A percentile compares a stretch with the other conserved stretches of the same genome.
Conservation (phyloP, 2,888 invertebrate genomes). For the Catotricha subobsoleta region DNA sequence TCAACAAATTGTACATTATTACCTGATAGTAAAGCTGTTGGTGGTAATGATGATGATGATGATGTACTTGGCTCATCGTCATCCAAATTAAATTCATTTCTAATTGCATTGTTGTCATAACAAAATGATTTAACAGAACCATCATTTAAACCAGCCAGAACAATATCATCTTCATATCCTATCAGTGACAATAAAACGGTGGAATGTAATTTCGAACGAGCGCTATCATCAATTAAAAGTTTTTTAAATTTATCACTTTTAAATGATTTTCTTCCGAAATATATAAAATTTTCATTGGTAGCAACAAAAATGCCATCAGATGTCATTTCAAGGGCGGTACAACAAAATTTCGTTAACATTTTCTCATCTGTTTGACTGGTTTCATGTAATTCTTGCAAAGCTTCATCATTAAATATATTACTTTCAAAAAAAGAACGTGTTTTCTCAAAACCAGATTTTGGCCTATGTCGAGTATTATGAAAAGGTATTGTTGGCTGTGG, state of each 20-base stretch:
- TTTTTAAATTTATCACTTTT: conserved; percentile 21
- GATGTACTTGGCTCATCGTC: background rate
- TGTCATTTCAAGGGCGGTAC: conserved; percentile 22
- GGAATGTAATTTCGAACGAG: background rate
- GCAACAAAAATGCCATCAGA: conserved; percentile 19
- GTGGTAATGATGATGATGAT: background rate
- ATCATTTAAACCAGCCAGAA: background rate
- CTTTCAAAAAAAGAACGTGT: conserved; percentile 26
- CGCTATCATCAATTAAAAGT: conserved; percentile 21
- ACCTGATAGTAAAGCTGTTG: background rate
- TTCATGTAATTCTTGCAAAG: conserved; percentile 23
- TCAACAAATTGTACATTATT: background rate
- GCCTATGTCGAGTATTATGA: background rate
- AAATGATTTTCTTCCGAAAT: conserved; percentile 22
- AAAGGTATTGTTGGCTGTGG: background rate
- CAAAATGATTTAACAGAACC: background rate
- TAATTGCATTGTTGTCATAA: background rate
- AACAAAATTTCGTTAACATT: conserved; percentile 15
- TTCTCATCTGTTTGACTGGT: conserved; percentile 8
- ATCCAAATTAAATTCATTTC: background rate
- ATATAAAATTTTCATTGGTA: conserved; percentile 25
- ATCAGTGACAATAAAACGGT: background rate
- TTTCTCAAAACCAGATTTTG: conserved; percentile 21
- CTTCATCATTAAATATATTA: conserved; percentile 24
- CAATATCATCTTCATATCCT: background rate